Conservation (phyloP, 64 coral and sea anemone genomes). For the Hydrozoanthus tunicans region DNA sequence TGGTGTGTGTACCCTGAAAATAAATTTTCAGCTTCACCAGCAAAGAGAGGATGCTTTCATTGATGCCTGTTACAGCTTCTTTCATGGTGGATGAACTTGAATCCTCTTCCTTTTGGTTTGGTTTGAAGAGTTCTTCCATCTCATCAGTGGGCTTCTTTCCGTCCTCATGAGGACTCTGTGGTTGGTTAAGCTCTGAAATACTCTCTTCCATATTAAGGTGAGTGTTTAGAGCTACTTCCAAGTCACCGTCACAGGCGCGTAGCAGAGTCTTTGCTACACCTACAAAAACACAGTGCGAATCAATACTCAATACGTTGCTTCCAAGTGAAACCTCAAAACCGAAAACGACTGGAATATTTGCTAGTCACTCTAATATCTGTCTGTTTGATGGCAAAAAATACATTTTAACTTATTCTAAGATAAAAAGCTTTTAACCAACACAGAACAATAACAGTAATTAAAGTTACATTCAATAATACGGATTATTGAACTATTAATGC, state of each 20-base stretch:
- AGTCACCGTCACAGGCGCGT: slow-evolving; percentile 66
- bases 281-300: slow-evolving; percentile 17
- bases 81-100: background rate
- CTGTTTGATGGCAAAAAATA: no score
- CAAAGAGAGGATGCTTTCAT: slow-evolving; percentile 87
- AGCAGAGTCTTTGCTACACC: slow-evolving; percentile 73
- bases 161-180: slow-evolving; percentile 29
- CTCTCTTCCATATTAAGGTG: slow-evolving; percentile 84
- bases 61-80: slow-evolving; percentile 35
- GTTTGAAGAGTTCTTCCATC: background rate
- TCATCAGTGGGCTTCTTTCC: background rate
- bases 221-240: slow-evolving; percentile 84
- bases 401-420: no score
- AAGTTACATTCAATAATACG: no score
- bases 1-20: slow-evolving; percentile 35
- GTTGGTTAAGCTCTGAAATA: slow-evolving; percentile 61
- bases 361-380: no score
- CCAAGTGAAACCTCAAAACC: background rate
- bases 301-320: background rate
- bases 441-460: no score
- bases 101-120: background rate
- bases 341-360: no score
- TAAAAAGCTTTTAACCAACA: no score
- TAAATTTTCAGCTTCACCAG: slow-evolving; percentile 70
- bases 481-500: no score